Conservation (phyloP, 2,113 vertebrate genomes). For the Pholis gunnellus region DNA sequence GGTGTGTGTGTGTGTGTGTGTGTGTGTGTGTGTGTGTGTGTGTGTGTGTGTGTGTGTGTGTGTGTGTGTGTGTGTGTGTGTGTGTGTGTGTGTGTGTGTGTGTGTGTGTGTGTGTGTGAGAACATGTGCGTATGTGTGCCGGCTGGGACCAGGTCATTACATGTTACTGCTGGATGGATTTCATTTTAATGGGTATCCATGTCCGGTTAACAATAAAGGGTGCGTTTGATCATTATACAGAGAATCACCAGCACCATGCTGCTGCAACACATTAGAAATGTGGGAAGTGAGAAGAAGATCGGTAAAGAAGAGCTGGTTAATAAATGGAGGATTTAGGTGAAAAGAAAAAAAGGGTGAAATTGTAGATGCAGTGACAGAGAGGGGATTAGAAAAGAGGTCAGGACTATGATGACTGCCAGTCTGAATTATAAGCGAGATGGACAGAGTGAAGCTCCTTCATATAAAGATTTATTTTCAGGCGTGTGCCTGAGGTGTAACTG, state of each 20-base stretch:
- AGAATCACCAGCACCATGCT: neutral
- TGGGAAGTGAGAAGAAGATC: neutral
- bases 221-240: neutral
- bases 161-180: slow-evolving; percentile 33
- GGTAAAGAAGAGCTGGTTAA: neutral
- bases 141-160: slow-evolving; percentile 4
- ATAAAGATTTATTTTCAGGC: neutral
- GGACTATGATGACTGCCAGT: slow-evolving; percentile 10
- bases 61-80: neutral
- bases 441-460: neutral
- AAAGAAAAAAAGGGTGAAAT: neutral
- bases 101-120: neutral
- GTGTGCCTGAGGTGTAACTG: neutral
- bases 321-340: neutral
- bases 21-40: neutral
- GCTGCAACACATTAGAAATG: neutral
- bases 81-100: neutral
- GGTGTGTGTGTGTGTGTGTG: neutral
- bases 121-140: neutral
- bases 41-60: neutral
- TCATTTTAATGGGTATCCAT: slow-evolving; percentile 32
- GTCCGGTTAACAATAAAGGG: slow-evolving; percentile 28
- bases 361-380: neutral
- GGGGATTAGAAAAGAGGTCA: slow-evolving; percentile 22
- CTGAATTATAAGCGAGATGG: slow-evolving; percentile 19